Evolutionary conservation across 2,113 vertebrate genomes (phyloP).

Genomic region (Abramis brama): DNA sequence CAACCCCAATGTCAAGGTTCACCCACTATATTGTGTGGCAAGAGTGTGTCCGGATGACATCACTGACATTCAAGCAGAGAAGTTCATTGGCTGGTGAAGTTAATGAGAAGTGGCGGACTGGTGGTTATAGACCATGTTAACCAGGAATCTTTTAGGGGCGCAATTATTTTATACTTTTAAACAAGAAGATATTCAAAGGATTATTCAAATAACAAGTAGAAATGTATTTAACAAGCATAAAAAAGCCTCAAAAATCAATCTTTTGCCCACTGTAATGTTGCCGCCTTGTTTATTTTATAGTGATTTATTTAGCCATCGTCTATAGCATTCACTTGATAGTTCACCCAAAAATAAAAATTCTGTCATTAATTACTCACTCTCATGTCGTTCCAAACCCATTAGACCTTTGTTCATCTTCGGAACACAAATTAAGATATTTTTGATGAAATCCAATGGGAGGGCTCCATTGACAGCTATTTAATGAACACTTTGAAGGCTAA

Average conservation of each 20-base stretch:
- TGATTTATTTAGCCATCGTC: too few species aligned
- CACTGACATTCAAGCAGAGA: neutral
- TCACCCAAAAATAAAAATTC: too few species aligned
- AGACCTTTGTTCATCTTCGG: too few species aligned
- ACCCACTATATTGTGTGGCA: neutral
- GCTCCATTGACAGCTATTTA: too few species aligned
- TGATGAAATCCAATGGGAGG: too few species aligned
- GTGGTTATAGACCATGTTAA: neutral
- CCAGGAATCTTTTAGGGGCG: neutral
- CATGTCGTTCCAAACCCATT: too few species aligned
- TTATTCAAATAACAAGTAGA: neutral
- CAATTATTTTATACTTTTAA: neutral
- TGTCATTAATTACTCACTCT: too few species aligned
- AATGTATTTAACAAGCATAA: neutral
- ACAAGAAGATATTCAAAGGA: neutral
- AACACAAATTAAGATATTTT: too few species aligned
- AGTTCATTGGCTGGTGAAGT: neutral
- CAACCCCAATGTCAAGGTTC: neutral
- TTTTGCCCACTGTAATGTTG: neutral
- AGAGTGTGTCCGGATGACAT: constrained; percentile 16
- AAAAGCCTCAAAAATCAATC: neutral
- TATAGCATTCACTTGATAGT: too few species aligned
- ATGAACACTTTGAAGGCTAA: too few species aligned
- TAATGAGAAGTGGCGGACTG: neutral
- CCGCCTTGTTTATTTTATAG: too few species aligned